Base-by-base conservation (phyloP, 1,140 invertebrate genomes). In the Zophobas atratus region DNA sequence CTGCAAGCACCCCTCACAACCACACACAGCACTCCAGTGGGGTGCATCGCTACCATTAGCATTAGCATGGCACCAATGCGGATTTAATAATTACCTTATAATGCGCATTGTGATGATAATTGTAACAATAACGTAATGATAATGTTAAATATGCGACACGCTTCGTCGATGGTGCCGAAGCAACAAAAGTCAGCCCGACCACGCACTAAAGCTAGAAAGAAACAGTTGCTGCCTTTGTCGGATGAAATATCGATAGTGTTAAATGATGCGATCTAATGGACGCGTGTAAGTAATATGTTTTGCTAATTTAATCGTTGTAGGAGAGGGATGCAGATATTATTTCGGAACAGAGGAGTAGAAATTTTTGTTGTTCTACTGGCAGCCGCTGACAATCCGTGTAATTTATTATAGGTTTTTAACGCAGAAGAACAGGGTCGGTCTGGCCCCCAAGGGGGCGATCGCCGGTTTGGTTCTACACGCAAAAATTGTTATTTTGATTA, bases 11-110 rank as follows among this genome's bases (percentile, higher is more conserved):
- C 60, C 60, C 20, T 67, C 36, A 8, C 1, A 41, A 67, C n/a
- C n/a, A 20, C 49, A 51, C 2, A 4, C 38, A 43, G 38, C 32
- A 3, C 8, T 43, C 1, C 39, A 67, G 51, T 51, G 43, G 72
- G 41, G 72, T 56, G 72, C 56, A 20, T 55, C 3, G 34, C 8
- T 35, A 35, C 72, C 39, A 75, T 75, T 75, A 75, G 72, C 39
- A 75, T 75, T 75, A 75, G 72, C 72, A 75, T 75, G 60, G 36
- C 55, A 39, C 48, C 49, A 73, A 73, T 73, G 51, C 72, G 43
- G 53, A 75, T 75, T 75, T 75, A 75, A 75, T 75, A 75, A 75
- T 75, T 75, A 75, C 53, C 53, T 75, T 75, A 75, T 75, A 75
- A 75, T 57, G 51, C 72, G 57, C 53, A 60, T 75, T 75, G 72